A percentile compares a stretch with the other conserved stretches of the same genome.
Conservation (phyloP, 2,797 vertebrate genomes). For the Galago senegalensis region DNA sequence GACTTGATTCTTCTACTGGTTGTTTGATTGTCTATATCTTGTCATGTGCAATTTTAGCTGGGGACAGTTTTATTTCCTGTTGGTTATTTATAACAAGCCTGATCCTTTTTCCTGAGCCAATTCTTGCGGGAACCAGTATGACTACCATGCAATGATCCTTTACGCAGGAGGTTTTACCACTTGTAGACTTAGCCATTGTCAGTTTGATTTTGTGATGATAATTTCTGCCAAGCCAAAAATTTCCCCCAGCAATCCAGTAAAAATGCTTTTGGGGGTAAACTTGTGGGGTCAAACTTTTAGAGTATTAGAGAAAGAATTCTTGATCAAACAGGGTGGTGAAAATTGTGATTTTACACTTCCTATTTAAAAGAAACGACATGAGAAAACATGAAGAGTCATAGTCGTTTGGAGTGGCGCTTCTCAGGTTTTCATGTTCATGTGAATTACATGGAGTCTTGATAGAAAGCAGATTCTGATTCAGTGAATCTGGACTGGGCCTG, state of each 20-base stretch:
- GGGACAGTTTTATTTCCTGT: constrained; percentile 78
- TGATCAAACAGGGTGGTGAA: constrained; percentile 37
- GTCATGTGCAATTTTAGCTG: constrained; percentile 64
- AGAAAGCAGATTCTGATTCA: not conserved
- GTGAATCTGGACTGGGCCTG: not conserved
- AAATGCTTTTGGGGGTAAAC: constrained; percentile 56
- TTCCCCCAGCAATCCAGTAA: constrained; percentile 46
- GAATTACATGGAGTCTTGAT: not conserved
- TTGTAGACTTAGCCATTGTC: constrained; percentile 25
- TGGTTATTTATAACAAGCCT: constrained; percentile 63
- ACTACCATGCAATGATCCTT: not conserved
- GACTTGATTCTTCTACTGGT: constrained; percentile 31
- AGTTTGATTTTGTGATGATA: constrained; percentile 67
- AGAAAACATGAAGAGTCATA: not conserved
- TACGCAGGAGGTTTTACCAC: constrained; percentile 44
- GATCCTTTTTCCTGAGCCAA: constrained; percentile 58
- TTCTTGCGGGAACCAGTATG: not conserved
- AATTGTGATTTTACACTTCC: not conserved
- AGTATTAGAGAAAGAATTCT: not conserved
- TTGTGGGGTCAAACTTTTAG: constrained; percentile 17
- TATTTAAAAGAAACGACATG: constrained; percentile 27
- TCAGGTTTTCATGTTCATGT: not conserved
- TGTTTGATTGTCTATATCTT: constrained; percentile 15
- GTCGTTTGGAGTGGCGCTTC: not conserved
- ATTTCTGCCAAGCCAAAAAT: constrained; percentile 60